Base-by-base conservation (phyloP, 2,888 invertebrate species). In the Andricus quercusramuli region DNA sequence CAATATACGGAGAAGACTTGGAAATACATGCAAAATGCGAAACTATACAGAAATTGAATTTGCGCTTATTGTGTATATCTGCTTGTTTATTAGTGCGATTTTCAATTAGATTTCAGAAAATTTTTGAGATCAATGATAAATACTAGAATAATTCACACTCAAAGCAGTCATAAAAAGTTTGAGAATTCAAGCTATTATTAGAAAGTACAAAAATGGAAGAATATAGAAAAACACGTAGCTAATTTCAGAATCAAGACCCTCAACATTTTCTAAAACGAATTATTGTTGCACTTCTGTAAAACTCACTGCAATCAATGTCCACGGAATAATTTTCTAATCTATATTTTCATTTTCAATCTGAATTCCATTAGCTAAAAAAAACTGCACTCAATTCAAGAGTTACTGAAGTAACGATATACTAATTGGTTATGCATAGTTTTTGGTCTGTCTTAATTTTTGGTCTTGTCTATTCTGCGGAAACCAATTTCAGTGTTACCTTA, bases 201-300 rank as follows among this genome's bases (percentile, higher is more conserved):
- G 84, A 84, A 87, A 86, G 86, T 88, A 88, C 78, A 87, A 88
- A 88, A 88, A 81, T 87, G 87, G 88, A 87, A 88, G 87, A 86
- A 86, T 88, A 13, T 13, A 87, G 78, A 88, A 88, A 87, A 88
- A 62, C 59, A 62, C 32, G 22, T 15, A 47, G 44, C 20, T 67
- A 17, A 62, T 62, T 25, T 62, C 62, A 62, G 62, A 62, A 62
- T 62, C 62, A 22, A 25, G 25, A 62, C 6, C 25, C 17, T 62
- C 13, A 62, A 62, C 3, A 25, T 62, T 6, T 62, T 25, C 25
- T 25, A 25, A 15, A 62, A 62, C 25, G 13, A 62, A 62, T 62
- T 62, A 15, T 62, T 62, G 11, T 0, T 25, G 29, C 20, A 8
- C 13, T 13, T 25, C n/a, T 62, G 29, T 5, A 5, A 62, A 62